Percentiles rank a stretch among this genome's conserved stretches.
These are phyloP conservation scores for Alfaro cultratus DNA, from an alignment of 2,797 vertebrate species.

Conservation along the genomic window DNA sequence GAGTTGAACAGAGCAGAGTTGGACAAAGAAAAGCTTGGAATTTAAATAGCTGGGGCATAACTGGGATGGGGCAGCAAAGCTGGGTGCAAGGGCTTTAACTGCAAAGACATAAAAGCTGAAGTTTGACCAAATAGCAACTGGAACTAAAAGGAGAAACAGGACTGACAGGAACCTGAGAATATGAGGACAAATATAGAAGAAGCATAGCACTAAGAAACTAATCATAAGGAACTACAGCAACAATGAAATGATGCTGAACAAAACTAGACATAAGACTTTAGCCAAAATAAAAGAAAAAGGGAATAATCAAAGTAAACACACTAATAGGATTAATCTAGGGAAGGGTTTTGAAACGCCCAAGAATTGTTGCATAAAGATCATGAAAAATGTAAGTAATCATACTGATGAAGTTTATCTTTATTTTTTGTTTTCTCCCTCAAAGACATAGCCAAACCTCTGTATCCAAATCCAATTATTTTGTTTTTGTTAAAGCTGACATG, in stretches of 20 bases:
- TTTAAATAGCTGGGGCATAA: too few species aligned
- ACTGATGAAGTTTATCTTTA: neutral
- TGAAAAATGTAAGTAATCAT: neutral
- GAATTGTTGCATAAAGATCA: neutral
- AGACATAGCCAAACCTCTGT: neutral
- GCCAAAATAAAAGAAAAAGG: neutral
- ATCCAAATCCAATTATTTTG: slow-evolving; percentile 25
- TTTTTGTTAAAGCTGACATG: slow-evolving; percentile 6
- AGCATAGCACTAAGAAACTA: too few species aligned
- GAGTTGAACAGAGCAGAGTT: too few species aligned
- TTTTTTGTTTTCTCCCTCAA: neutral
- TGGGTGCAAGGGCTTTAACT: too few species aligned
- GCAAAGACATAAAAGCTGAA: too few species aligned
- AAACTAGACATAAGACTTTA: neutral
- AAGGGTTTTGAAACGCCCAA: neutral
- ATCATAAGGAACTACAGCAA: too few species aligned
- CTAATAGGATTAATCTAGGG: neutral
- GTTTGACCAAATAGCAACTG: too few species aligned
- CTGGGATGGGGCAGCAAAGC: too few species aligned
- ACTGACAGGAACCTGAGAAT: too few species aligned
- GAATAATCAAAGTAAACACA: neutral
- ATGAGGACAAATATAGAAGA: too few species aligned
- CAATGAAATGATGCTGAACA: neutral
- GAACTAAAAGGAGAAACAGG: too few species aligned
- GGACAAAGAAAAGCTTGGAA: too few species aligned